phyloP scores from a whole-genome alignment of 1,140 invertebrate species.

The Apis cerana region DNA sequence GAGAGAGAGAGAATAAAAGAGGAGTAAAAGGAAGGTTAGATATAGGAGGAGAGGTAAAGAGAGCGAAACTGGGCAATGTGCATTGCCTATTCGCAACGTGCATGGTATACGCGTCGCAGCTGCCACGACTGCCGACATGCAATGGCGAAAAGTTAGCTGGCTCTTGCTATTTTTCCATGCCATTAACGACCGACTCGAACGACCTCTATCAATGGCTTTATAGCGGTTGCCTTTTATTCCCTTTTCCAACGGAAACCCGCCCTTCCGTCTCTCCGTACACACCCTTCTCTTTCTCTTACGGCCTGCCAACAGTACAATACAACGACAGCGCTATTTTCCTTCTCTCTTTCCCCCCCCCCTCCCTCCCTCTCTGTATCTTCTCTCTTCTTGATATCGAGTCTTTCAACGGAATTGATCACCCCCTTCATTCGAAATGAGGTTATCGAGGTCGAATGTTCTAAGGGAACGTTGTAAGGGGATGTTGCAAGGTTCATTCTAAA shows the following conservation, averaged over 20 bases:
- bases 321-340: constrained; percentile 21
- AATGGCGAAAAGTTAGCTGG: constrained; percentile 70
- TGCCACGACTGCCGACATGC: constrained; percentile 46
- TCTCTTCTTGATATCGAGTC: neutral
- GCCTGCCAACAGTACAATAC: constrained; percentile 5
- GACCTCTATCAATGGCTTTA: constrained; percentile 76
- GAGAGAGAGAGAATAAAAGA: neutral
- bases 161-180: constrained; percentile 76
- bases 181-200: constrained; percentile 75
- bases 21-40: neutral
- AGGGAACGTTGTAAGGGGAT: too few species aligned
- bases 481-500: too few species aligned
- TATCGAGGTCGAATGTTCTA: neutral
- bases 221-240: constrained; percentile 72
- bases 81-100: constrained; percentile 41
- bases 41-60: neutral
- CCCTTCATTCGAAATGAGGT: neutral
- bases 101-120: constrained; percentile 40
- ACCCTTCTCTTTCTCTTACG: constrained; percentile 23
- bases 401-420: neutral
- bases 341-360: neutral
- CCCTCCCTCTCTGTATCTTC: neutral
- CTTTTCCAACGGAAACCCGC: constrained; percentile 32
- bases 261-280: constrained; percentile 9
- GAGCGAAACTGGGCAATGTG: constrained; percentile 12